Evolutionary conservation across 1,140 invertebrate genomes (phyloP).

Genomic region (Ceratitis capitata): DNA sequence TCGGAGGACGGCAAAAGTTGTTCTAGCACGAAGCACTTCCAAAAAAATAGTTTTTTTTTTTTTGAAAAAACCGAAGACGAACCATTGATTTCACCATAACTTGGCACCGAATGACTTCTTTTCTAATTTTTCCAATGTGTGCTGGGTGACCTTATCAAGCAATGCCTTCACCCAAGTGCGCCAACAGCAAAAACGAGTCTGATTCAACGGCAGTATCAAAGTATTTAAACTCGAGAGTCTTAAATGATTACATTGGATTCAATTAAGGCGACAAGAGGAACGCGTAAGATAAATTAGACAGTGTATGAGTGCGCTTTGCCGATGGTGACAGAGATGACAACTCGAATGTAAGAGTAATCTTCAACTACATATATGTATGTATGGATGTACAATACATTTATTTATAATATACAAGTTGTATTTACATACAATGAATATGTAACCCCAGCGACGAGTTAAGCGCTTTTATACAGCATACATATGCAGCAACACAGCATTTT

Average conservation of each 20-base stretch:
- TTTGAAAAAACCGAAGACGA: too few species aligned
- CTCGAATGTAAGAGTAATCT: neutral
- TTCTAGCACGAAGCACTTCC: too few species aligned
- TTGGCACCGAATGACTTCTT: too few species aligned
- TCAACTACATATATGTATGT: neutral
- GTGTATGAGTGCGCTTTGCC: neutral
- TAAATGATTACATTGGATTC: constrained; percentile 24
- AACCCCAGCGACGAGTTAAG: neutral
- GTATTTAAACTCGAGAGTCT: neutral
- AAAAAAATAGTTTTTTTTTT: too few species aligned
- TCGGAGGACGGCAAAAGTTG: too few species aligned
- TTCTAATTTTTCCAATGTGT: neutral
- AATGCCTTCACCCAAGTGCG: neutral
- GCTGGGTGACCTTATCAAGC: neutral
- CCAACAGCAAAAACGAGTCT: neutral
- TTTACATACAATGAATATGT: neutral
- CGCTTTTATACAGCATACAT: neutral
- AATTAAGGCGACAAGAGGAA: constrained; percentile 14
- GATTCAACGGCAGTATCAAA: neutral
- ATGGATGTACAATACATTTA: too few species aligned
- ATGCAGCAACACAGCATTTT: too few species aligned
- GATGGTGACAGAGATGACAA: neutral
- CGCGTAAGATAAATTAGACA: constrained; percentile 11
- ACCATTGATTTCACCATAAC: too few species aligned
- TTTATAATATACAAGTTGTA: neutral